phyloP scores from a whole-genome alignment of 2,888 invertebrate genomes.

The Pollenia amentaria region DNA sequence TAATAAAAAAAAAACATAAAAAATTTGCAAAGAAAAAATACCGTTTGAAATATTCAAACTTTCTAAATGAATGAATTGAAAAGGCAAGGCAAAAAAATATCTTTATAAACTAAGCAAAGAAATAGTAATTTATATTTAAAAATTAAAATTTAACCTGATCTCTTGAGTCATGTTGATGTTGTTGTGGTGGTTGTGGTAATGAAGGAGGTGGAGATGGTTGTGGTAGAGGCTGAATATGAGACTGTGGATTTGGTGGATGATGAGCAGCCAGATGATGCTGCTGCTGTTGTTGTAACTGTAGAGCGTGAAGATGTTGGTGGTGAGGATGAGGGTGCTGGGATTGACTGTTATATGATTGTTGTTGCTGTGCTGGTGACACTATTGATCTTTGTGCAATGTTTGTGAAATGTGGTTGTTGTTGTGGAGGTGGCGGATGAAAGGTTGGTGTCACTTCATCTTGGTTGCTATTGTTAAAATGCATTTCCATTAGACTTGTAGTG shows the following conservation, averaged over 20 bases:
- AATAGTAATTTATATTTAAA: conserved; percentile 35
- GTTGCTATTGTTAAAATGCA: conserved; percentile 65
- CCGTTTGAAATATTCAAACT: conserved; percentile 70
- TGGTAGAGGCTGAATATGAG: conserved; percentile 7
- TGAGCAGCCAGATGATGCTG: conserved; percentile 37
- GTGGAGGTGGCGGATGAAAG: conserved; percentile 65
- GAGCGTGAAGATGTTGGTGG: conserved; percentile 52
- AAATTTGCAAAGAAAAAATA: conserved; percentile 55
- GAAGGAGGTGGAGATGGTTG: conserved; percentile 32
- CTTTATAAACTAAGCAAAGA: conserved; percentile 36
- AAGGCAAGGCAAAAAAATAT: conserved; percentile 42
- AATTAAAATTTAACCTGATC: conserved; percentile 72
- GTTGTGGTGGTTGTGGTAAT: conserved; percentile 31
- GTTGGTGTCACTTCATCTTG: conserved; percentile 53
- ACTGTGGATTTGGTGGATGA: conserved; percentile 43
- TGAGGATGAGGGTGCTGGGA: conserved; percentile 54
- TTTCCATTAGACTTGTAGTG: conserved; percentile 65
- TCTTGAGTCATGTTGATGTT: conserved; percentile 68
- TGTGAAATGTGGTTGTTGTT: conserved; percentile 58
- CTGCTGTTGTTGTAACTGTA: conserved; percentile 48
- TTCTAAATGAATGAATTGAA: conserved; percentile 41
- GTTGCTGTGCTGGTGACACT: conserved; percentile 45
- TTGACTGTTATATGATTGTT: conserved; percentile 55
- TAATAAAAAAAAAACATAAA: conserved; percentile 52
- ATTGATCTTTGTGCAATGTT: conserved; percentile 67